Base-by-base conservation (phyloP, 35 echinoderm and acorn worm species). In the Eucidaris tribuloides region DNA sequence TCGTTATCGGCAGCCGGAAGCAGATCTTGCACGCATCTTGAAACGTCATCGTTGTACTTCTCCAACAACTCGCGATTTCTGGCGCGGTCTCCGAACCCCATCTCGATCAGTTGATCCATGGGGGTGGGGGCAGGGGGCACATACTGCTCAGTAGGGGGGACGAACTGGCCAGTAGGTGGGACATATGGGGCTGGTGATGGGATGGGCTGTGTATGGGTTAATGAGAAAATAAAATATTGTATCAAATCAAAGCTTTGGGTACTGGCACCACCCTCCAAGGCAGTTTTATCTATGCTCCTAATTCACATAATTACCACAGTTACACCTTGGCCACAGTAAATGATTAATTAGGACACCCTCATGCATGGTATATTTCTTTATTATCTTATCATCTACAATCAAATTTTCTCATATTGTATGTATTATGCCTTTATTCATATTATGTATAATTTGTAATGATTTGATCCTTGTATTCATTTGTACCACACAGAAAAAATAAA, bases 61-160 rank as follows among this genome's bases (percentile, higher is more conserved):
- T 82, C 66, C 0, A 99, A 84, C 1, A 99, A 84, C 40, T 79
- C 43, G 24, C 52, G 74, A 79, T 99, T 99, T 35, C 20, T 83
- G 50, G 89, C 79, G 33, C 96, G 76, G 29, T 93, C 84, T 15
- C 82, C 90, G 78, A 99, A 99, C n/a, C 96, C 96, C 96, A 99
- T 99, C 62, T 99, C 96, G 3, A 99, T 83, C 42, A 99, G 87
- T 28, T 92, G 81, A 43, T 90, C 91, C 90, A 90, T 93, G 9
- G 90, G 65, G 36, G 71, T 76, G 7, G 31, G 39, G 27, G 7
- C 41, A 11, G 56, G 31, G 41, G 49, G 48, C 58, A 45, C 39
- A 2, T 80, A 78, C 22, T 42, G 46, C 5, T 42, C 78, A 20
- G 45, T 36, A 30, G 20, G 34, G 1, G 85, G 77, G n/a, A n/a